A percentile compares a stretch with the other conserved stretches of the same genome.
phyloP scores from a whole-genome alignment of 2,113 vertebrate genomes.

The Caranx melampygus region DNA sequence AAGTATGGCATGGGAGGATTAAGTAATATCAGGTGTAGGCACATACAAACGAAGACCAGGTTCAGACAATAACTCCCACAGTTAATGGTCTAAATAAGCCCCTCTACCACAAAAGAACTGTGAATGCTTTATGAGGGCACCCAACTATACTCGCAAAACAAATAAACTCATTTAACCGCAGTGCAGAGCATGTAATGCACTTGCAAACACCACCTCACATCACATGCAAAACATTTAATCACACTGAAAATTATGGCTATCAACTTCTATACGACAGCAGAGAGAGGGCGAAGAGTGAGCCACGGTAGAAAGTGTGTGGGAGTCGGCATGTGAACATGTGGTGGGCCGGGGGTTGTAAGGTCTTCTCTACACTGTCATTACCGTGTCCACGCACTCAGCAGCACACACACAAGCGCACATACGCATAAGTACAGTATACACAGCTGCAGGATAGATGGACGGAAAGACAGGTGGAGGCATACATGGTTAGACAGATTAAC shows the following conservation, averaged over 20 bases:
- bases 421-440: slow-evolving; percentile 23
- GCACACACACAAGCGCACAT: slow-evolving; percentile 14
- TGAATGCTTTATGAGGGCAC: not conserved
- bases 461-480: not conserved
- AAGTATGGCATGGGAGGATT: not conserved
- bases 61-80: not conserved
- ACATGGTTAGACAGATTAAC: not conserved
- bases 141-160: not conserved
- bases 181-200: slow-evolving; percentile 1
- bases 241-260: slow-evolving; percentile 41
- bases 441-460: slow-evolving; percentile 20
- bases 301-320: slow-evolving; percentile 62
- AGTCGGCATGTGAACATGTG: slow-evolving; percentile 60
- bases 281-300: slow-evolving; percentile 47
- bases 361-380: slow-evolving; percentile 71
- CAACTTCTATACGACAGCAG: slow-evolving; percentile 40
- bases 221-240: slow-evolving; percentile 40
- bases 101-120: slow-evolving; percentile 1
- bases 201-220: slow-evolving; percentile 2
- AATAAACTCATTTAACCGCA: slow-evolving; percentile 4
- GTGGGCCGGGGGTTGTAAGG: slow-evolving; percentile 73
- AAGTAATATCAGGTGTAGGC: slow-evolving; percentile 8
- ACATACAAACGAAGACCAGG: slow-evolving; percentile 15
- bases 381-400: slow-evolving; percentile 56
- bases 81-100: not conserved